Conservation (phyloP, 2,888 invertebrate species). For the Limnephilus rhombicus region DNA sequence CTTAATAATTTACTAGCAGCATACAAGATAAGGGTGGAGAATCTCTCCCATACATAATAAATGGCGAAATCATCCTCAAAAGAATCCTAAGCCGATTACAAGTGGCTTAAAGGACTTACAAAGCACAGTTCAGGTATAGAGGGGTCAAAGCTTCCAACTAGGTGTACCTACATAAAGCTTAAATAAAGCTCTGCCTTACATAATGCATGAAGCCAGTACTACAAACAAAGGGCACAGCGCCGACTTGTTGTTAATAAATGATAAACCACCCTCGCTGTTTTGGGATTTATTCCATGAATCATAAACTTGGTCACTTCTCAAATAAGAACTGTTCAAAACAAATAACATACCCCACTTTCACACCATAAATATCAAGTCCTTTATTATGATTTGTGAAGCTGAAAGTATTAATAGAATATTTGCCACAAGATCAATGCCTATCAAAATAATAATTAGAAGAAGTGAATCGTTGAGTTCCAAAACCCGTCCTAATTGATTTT, state of each 20-base stretch:
- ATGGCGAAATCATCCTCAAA: background rate
- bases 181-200: constrained; percentile 35
- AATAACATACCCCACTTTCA: background rate
- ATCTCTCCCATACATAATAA: background rate
- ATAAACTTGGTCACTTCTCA: background rate
- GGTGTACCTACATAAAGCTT: constrained; percentile 29
- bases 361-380: background rate
- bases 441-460: too few relatives aligned
- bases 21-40: background rate
- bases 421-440: too few relatives aligned
- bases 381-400: background rate
- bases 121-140: background rate
- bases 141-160: constrained; percentile 32
- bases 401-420: too few relatives aligned
- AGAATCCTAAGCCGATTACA: constrained; percentile 29
- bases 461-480: too few relatives aligned
- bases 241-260: constrained; percentile 31
- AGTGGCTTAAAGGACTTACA: background rate
- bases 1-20: background rate
- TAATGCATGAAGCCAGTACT: constrained; percentile 34
- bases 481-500: too few relatives aligned
- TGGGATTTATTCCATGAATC: background rate
- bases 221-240: constrained; percentile 23
- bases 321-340: background rate
- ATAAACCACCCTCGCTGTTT: constrained; percentile 12